Base-by-base conservation (phyloP, 2,888 invertebrate species). In the Romanomermis culicivorax region DNA sequence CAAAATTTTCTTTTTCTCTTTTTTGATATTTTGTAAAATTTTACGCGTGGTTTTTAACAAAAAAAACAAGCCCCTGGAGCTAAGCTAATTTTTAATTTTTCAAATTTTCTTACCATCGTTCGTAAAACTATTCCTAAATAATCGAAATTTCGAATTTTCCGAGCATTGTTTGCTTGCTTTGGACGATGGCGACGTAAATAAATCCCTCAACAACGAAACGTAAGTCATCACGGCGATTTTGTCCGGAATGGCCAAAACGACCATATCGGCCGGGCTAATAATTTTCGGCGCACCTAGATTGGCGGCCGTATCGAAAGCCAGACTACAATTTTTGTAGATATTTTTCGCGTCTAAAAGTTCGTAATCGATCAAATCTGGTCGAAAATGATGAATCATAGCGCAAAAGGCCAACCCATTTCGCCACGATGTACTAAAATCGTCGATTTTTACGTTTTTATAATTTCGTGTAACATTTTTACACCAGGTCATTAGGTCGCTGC, bases 321-420 rank as follows among this genome's bases (percentile, higher is more conserved):
- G n/a, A 27, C 42, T 26, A 56, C 61, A 62, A 54, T 66, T 66
- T 24, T 53, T 55, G 51, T 59, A 61, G 29, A 60, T 57, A 7
- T 63, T 61, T n/a, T 54, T 52, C 49, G 60, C 48, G 11, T 61
- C 58, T n/a, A 53, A 53, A 29, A 50, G n/a, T 4, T 27, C 30
- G 52, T 26, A 56, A 20, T 56, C 51, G 36, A 57, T 52, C 14
- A 57, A 51, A 30, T 56, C 56, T 1, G 57, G 57, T 2, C 51
- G 52, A 25, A 49, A 53, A 17, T 62, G 60, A 56, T 66, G 64
- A 14, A 66, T 55, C 27, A 66, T 57, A 4, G 66, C 65, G 51
- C 64, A 64, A n/a, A 66, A 59, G 7, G 62, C 64, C 24, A 65
- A 55, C 1, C 66, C 66, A 29, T 60, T 61, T 17, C 61, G 58